These are phyloP conservation scores for Trichopria drosophilae DNA, from an alignment of 2,888 invertebrate species.

Conservation along the genomic window DNA sequence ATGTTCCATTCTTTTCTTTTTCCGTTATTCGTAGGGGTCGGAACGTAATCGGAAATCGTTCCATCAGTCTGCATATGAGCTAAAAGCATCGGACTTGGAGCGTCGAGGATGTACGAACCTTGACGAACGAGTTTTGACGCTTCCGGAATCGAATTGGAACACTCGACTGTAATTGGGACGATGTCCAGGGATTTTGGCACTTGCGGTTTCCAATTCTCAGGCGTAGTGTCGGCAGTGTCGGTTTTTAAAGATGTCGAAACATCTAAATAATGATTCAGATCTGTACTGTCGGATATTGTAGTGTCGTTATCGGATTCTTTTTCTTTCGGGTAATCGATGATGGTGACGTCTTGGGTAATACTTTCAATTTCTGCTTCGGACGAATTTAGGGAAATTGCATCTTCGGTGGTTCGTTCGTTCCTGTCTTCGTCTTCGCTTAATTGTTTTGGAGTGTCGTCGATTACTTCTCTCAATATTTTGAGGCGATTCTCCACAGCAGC, in stretches of 20 bases:
- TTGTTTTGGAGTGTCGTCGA: too few species aligned
- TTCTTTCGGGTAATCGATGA: too few species aligned
- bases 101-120: constrained; percentile 77
- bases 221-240: constrained; percentile 38
- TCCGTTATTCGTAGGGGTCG: constrained; percentile 36
- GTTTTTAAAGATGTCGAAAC: constrained; percentile 37
- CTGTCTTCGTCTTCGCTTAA: too few species aligned
- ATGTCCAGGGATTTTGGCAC: constrained; percentile 54
- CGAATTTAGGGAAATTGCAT: too few species aligned
- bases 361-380: too few species aligned
- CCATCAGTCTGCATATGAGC: constrained; percentile 64
- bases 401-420: too few species aligned
- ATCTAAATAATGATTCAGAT: constrained; percentile 43
- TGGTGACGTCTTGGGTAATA: too few species aligned
- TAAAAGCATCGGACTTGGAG: constrained; percentile 75
- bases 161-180: constrained; percentile 48
- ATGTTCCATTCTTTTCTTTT: constrained; percentile 50
- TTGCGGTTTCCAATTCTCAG: constrained; percentile 48
- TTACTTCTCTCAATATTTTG: too few species aligned
- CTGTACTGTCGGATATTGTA: constrained; percentile 36
- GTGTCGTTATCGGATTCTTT: too few species aligned
- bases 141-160: constrained; percentile 31
- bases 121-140: constrained; percentile 66
- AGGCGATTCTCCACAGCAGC: too few species aligned
- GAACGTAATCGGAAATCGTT: constrained; percentile 33